A percentile compares a stretch with the other conserved stretches of the same genome.
Evolutionary conservation across 1,140 invertebrate species (phyloP).

Genomic region (Drosophila auraria): DNA sequence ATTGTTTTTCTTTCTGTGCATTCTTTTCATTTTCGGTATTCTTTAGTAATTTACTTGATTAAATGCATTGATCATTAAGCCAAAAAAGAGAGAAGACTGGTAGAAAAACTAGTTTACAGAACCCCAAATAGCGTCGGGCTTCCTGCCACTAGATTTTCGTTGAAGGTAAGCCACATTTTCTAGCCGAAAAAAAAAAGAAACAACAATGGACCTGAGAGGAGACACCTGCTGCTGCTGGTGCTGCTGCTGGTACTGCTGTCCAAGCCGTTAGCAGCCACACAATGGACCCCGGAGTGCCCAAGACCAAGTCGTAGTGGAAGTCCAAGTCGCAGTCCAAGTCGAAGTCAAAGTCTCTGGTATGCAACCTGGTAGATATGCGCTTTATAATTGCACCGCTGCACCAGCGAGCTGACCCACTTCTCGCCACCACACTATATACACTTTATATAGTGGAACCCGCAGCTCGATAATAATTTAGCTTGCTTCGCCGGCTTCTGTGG

Average conservation of each 20-base stretch:
- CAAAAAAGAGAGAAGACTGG: constrained; percentile 21
- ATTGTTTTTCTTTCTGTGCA: constrained; percentile 55
- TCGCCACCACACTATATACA: constrained; percentile 23
- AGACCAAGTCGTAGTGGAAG: constrained; percentile 22
- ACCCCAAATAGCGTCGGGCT: constrained; percentile 58
- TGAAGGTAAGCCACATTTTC: constrained; percentile 81
- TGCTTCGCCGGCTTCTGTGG: constrained; percentile 35
- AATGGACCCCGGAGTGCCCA: constrained; percentile 47
- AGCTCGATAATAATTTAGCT: constrained; percentile 17
- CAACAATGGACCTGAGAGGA: constrained; percentile 40
- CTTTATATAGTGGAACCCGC: constrained; percentile 27
- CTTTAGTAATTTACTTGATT: constrained; percentile 62
- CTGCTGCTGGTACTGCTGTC: constrained; percentile 8
- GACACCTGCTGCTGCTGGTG: constrained; percentile 64
- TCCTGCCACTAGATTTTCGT: constrained; percentile 58
- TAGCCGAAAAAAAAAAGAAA: constrained; percentile 37
- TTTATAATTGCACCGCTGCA: constrained; percentile 70
- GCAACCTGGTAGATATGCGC: constrained; percentile 67
- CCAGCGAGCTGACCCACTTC: constrained; percentile 71
- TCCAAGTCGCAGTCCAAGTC: constrained; percentile 12
- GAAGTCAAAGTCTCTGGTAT: constrained; percentile 31
- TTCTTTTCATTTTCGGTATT: constrained; percentile 54
- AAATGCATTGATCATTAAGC: constrained; percentile 76
- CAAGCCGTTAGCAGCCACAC: constrained; percentile 64
- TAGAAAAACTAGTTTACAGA: constrained; percentile 74